Percentiles rank a stretch among this genome's conserved stretches.
Evolutionary conservation across 2,113 vertebrate genomes (phyloP).

Genomic region (Lepidothrix coronata): DNA sequence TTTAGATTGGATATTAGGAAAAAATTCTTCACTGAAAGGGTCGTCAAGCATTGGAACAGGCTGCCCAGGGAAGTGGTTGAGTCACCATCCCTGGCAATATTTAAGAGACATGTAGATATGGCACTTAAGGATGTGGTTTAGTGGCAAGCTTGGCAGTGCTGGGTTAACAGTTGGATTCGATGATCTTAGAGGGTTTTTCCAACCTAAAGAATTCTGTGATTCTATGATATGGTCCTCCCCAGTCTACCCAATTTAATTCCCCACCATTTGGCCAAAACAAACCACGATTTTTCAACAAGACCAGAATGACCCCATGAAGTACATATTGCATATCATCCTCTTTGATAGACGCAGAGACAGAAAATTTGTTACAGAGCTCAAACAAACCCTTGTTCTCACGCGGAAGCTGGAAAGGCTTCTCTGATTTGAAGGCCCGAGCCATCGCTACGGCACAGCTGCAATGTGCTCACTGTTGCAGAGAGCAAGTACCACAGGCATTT

Average conservation of each 20-base stretch:
- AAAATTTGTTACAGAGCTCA: background rate
- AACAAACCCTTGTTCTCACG: background rate
- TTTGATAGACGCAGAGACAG: background rate
- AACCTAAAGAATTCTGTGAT: accelerated
- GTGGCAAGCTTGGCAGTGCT: background rate
- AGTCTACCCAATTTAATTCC: background rate
- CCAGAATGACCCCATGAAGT: background rate
- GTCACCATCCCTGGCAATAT: accelerated
- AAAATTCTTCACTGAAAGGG: background rate
- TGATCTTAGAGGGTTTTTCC: too few species aligned
- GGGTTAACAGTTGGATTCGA: background rate
- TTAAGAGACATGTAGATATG: background rate
- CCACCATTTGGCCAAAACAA: background rate
- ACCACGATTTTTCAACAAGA: background rate
- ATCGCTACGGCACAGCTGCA: accelerated
- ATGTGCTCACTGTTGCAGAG: background rate
- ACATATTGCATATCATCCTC: background rate
- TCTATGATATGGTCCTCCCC: background rate
- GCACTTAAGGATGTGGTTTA: accelerated
- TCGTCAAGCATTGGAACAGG: background rate
- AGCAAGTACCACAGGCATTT: background rate
- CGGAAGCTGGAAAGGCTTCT: background rate
- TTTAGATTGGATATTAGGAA: background rate
- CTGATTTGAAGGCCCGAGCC: background rate
- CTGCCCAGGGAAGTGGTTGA: background rate